Conservation (phyloP, 2,888 invertebrate genomes). For the Tinea trinotella region DNA sequence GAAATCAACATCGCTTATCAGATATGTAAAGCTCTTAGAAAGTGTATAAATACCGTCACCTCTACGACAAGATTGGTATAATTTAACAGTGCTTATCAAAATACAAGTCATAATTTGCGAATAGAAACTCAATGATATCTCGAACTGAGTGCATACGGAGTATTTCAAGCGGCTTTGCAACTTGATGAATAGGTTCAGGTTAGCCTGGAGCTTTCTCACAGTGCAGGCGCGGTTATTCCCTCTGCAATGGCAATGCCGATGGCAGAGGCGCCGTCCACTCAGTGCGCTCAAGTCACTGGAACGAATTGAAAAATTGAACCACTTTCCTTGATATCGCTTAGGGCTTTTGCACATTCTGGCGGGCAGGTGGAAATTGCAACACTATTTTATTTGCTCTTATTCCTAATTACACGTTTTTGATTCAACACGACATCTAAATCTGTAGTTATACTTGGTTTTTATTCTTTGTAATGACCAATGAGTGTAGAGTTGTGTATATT, state of each 20-base stretch:
- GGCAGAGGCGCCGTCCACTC: constrained; percentile 22
- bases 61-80: too few species aligned
- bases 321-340: constrained; percentile 48
- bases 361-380: constrained; percentile 47
- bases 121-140: constrained; percentile 10
- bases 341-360: constrained; percentile 39
- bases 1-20: constrained; percentile 7
- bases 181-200: constrained; percentile 26
- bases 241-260: constrained; percentile 24
- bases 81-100: too few species aligned
- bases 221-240: constrained; percentile 21
- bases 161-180: constrained; percentile 19
- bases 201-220: constrained; percentile 24
- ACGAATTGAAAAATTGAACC: constrained; percentile 49
- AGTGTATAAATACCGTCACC: neutral
- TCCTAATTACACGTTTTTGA: constrained; percentile 16
- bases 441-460: neutral
- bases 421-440: constrained; percentile 12
- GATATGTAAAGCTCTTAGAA: neutral
- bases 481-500: neutral
- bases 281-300: constrained; percentile 23
- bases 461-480: neutral
- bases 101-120: constrained; percentile 7
- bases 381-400: constrained; percentile 38
- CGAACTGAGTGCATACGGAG: constrained; percentile 21